Evolutionary conservation across 2,113 vertebrate genomes (phyloP), one percentile per base, ranked within the genome.

Genomic region (Aldabrachelys gigantea): DNA sequence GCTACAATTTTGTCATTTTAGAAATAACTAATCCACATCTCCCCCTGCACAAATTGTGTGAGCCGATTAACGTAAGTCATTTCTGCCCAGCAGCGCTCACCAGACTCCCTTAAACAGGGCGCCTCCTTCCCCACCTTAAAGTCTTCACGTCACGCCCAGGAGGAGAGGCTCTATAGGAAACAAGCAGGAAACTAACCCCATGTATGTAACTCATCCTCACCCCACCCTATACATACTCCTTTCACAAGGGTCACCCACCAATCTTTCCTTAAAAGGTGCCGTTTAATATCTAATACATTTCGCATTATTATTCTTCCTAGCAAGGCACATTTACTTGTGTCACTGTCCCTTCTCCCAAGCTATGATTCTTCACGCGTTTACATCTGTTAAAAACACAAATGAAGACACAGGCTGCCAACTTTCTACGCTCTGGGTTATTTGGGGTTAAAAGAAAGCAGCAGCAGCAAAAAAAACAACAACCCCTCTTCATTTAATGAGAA

Each of bases 81-180:
- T 41, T 76, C 11, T 9, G 29, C 12, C 89, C 80, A 83, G 91
- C 90, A 41, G 94, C 92, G 57, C 81, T 95, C 95, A 83, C 96
- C 80, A 80, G 93, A 92, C 97, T 92, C 93, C 96, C 97, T 97
- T 97, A 97, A 92, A 88, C 92, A 1, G 92, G 88, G 94, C 96
- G 57, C 96, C 96, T 95, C 96, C 96, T 88, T 93, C 85, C 87
- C 50, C 59, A 56, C 80, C 83, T 84, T 91, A 92, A 97, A 97
- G 96, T 96, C 97, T 97, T 95, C 97, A 90, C 97, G 97, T 97
- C 97, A 97, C 96, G 92, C 96, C 91, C 94, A 80, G 93, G 96
- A 95, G 96, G 50, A 92, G 90, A 95, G 96, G 76, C 91, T 76
- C 82, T 90, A 95, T 91, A 96, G 95, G 97, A 97, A 96, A 87